Percentiles rank a stretch among this genome's conserved stretches.
These are phyloP conservation scores for Tricholauxania praeusta DNA, from an alignment of 2,888 invertebrate species.

Conservation along the genomic window DNA sequence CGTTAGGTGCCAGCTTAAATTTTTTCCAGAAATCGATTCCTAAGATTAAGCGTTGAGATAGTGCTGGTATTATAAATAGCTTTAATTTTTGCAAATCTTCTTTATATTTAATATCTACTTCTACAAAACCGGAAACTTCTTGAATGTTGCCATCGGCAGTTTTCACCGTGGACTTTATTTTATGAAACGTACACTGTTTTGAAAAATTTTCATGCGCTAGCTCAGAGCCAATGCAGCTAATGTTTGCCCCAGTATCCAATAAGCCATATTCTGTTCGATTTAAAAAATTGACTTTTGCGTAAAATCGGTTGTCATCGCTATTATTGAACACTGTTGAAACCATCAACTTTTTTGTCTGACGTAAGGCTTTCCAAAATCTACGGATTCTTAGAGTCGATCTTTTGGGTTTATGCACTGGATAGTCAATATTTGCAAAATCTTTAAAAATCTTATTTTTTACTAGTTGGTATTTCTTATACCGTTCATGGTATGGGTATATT, in stretches of 20 bases:
- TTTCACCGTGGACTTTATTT: neutral
- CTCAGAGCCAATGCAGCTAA: neutral
- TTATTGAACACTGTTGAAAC: neutral
- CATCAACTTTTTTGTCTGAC: no score
- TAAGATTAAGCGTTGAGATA: slow-evolving; percentile 24
- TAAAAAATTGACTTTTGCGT: neutral
- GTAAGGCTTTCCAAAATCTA: neutral
- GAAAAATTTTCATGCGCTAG: neutral
- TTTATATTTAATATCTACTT: slow-evolving; percentile 22
- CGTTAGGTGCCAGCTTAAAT: slow-evolving; percentile 17
- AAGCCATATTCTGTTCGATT: neutral
- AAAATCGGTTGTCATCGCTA: neutral
- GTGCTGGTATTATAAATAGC: slow-evolving; percentile 24
- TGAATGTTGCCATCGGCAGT: neutral
- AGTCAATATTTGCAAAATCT: neutral
- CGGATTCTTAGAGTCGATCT: slow-evolving; percentile 1
- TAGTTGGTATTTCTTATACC: slow-evolving; percentile 6
- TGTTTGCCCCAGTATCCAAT: neutral
- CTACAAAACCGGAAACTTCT: neutral
- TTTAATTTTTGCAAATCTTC: neutral
- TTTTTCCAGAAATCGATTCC: slow-evolving; percentile 30
- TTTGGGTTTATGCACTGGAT: neutral
- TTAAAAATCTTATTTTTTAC: slow-evolving; percentile 26
- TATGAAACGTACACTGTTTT: neutral
- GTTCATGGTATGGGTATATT: slow-evolving; percentile 19